These are phyloP conservation scores for Sebastiscus albofasciatus DNA, from an alignment of 2,797 vertebrate genomes.

Conservation along the genomic window DNA sequence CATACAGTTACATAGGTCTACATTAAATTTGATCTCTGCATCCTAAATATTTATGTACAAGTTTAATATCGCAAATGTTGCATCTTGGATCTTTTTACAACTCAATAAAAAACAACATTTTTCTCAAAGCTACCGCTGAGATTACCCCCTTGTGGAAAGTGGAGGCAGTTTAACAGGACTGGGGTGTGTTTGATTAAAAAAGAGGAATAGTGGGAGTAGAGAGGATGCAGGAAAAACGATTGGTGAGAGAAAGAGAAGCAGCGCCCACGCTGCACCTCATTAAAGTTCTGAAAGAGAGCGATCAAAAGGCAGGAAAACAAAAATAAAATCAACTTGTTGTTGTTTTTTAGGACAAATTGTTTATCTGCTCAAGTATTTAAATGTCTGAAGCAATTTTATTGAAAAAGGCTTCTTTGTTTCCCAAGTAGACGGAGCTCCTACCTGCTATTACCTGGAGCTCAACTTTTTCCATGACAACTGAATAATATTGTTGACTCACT, in stretches of 20 bases:
- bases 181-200: constrained; percentile 23
- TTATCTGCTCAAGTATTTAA: constrained; percentile 35
- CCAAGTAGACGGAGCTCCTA: not conserved
- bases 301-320: constrained; percentile 10
- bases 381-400: not conserved
- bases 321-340: not conserved
- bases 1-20: not conserved
- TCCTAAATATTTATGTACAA: not conserved
- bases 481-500: constrained; percentile 37
- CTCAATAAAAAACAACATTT: not conserved
- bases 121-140: not conserved
- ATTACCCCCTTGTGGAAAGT: constrained; percentile 2
- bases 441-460: constrained; percentile 5
- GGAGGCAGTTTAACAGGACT: constrained; percentile 25
- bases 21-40: not conserved
- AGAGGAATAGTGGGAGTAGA: constrained; percentile 27
- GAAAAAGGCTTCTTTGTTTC: constrained; percentile 5
- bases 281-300: constrained; percentile 43
- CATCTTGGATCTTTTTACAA: not conserved
- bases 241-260: constrained; percentile 26
- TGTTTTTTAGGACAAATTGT: constrained; percentile 18
- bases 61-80: not conserved
- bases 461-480: constrained; percentile 16
- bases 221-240: constrained; percentile 20
- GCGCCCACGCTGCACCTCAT: constrained; percentile 60